phyloP scores from a whole-genome alignment of 2,888 invertebrate species.

The Lacanobia oleracea region DNA sequence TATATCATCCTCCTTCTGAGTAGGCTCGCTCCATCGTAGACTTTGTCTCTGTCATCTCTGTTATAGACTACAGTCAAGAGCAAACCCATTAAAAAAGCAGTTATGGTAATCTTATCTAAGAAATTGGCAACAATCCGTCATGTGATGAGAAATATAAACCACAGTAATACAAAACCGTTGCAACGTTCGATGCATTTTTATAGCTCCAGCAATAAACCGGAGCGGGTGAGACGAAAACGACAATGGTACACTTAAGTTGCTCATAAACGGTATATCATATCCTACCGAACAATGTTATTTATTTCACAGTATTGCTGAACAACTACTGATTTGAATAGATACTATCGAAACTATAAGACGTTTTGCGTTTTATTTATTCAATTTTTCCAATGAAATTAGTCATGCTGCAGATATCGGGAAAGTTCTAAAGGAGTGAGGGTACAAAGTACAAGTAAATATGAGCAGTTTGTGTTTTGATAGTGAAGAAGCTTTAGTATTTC shows the following conservation, averaged over 20 bases:
- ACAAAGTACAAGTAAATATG: slow-evolving; percentile 19
- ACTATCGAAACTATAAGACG: slow-evolving; percentile 30
- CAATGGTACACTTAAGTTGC: slow-evolving; percentile 84
- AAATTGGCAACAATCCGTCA: slow-evolving; percentile 53
- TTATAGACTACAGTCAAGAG: no score
- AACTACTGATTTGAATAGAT: slow-evolving; percentile 65
- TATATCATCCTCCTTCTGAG: no score
- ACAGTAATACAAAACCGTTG: slow-evolving; percentile 74
- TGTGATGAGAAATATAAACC: slow-evolving; percentile 73
- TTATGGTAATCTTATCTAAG: slow-evolving; percentile 33
- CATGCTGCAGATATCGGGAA: slow-evolving; percentile 47
- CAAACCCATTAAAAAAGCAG: neutral
- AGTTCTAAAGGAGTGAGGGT: slow-evolving; percentile 23
- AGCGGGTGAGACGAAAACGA: slow-evolving; percentile 78
- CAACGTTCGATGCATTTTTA: slow-evolving; percentile 88
- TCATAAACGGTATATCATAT: slow-evolving; percentile 87
- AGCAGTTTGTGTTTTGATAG: slow-evolving; percentile 23
- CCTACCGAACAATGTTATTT: slow-evolving; percentile 82
- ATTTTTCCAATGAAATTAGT: slow-evolving; percentile 59
- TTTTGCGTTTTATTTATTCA: slow-evolving; percentile 45
- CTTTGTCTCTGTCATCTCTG: no score
- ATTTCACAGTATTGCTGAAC: slow-evolving; percentile 68
- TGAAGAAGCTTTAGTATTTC: slow-evolving; percentile 3
- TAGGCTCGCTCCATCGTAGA: no score
- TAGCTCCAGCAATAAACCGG: slow-evolving; percentile 82